phyloP scores from a whole-genome alignment of 2,888 invertebrate species.

The Xanthia icteritia region DNA sequence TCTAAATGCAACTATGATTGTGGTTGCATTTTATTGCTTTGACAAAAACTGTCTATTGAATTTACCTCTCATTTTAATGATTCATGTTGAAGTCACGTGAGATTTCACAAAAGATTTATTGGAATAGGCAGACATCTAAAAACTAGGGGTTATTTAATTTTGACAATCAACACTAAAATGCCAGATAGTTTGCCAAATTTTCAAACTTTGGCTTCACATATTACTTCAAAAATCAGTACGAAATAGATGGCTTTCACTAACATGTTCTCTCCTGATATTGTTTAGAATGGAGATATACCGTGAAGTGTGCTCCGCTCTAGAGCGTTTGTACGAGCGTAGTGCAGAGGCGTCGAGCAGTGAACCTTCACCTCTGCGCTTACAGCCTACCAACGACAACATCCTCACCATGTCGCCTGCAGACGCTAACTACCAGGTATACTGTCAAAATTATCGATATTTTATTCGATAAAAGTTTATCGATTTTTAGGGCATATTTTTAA shows the following conservation, averaged over 20 bases:
- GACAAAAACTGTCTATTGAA: neutral
- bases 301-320: conserved; percentile 95
- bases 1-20: neutral
- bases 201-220: neutral
- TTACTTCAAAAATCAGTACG: neutral
- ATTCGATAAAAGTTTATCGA: neutral
- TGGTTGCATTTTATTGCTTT: neutral
- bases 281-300: conserved; percentile 96
- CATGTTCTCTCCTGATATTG: conserved; percentile 35
- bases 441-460: neutral
- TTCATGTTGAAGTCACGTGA: neutral
- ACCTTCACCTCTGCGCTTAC: conserved; percentile 77
- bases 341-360: conserved; percentile 85
- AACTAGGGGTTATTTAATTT: neutral
- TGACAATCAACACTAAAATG: neutral
- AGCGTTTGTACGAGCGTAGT: conserved; percentile 92
- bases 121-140: neutral
- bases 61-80: neutral
- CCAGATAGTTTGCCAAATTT: neutral
- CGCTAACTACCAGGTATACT: conserved; percentile 85
- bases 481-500: neutral
- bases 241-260: neutral
- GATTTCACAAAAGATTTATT: neutral
- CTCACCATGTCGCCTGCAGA: conserved; percentile 84
- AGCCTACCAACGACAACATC: conserved; percentile 75